Conservation (phyloP, 1,140 invertebrate species). For the Halesus radiatus region DNA sequence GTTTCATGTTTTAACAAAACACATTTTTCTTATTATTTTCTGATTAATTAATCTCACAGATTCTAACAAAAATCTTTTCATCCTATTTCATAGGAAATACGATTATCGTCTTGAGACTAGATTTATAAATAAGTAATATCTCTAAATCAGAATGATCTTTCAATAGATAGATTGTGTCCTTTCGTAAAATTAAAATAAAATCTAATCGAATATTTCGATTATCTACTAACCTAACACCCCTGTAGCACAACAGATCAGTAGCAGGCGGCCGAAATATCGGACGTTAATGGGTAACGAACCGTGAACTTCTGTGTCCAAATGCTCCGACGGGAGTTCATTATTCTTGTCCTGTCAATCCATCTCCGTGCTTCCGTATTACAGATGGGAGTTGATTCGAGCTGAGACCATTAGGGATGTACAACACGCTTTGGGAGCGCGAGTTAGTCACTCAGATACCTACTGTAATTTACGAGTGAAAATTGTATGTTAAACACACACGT, state of each 20-base stretch:
- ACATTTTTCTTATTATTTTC: too few relatives aligned
- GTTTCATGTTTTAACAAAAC: too few relatives aligned
- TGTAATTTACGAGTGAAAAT: neutral
- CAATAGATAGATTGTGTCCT: too few relatives aligned
- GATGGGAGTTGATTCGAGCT: neutral
- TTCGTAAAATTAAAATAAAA: too few relatives aligned
- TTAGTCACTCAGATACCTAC: neutral
- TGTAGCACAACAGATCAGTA: neutral
- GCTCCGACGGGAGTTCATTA: slow-evolving; percentile 29
- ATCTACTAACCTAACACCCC: neutral
- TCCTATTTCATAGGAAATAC: too few relatives aligned
- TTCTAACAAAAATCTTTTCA: too few relatives aligned
- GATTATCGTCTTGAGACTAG: too few relatives aligned
- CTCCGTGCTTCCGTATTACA: slow-evolving; percentile 23
- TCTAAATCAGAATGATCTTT: too few relatives aligned
- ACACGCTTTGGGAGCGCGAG: neutral
- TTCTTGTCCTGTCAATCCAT: slow-evolving; percentile 41
- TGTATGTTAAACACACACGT: too few relatives aligned
- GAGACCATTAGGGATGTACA: neutral
- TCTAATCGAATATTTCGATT: neutral
- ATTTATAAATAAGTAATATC: too few relatives aligned
- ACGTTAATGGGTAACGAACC: slow-evolving; percentile 37
- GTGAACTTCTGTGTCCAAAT: slow-evolving; percentile 32
- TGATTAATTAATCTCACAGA: too few relatives aligned
- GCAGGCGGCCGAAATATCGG: slow-evolving; percentile 11